Percentiles rank a stretch among this genome's conserved stretches.
phyloP scores from a whole-genome alignment of 2,113 vertebrate genomes.

The Pelecanus crispus region DNA sequence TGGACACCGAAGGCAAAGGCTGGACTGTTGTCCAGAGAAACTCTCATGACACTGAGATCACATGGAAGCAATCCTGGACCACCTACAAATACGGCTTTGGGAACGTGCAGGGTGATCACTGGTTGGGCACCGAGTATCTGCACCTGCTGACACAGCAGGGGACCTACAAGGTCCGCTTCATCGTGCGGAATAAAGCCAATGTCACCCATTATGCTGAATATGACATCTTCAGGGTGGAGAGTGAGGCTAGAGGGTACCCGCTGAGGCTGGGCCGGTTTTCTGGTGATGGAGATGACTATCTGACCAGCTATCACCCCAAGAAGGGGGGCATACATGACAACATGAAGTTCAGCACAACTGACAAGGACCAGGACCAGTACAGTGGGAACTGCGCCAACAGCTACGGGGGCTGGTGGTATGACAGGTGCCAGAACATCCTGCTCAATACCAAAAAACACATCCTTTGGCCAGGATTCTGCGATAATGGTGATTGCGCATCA shows the following conservation, averaged over 20 bases:
- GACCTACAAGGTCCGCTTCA: slow-evolving; percentile 66
- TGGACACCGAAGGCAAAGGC: slow-evolving; percentile 58
- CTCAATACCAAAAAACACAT: slow-evolving; percentile 52
- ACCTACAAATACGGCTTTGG: slow-evolving; percentile 66
- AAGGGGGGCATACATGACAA: slow-evolving; percentile 56
- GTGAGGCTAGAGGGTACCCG: slow-evolving; percentile 26
- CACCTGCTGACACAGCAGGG: slow-evolving; percentile 58
- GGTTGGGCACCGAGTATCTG: slow-evolving; percentile 64
- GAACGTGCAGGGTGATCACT: slow-evolving; percentile 41
- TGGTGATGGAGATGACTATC: slow-evolving; percentile 4
- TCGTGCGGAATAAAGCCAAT: slow-evolving; percentile 22
- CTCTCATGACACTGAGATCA: slow-evolving; percentile 4
- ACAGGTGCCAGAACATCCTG: slow-evolving; percentile 41
- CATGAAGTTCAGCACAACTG: slow-evolving; percentile 53
- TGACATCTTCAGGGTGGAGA: slow-evolving; percentile 57
- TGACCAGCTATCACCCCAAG: slow-evolving; percentile 32
- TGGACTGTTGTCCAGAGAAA: slow-evolving; percentile 58
- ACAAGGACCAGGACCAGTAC: slow-evolving; percentile 64
- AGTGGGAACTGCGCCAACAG: slow-evolving; percentile 22
- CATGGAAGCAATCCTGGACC: slow-evolving; percentile 56
- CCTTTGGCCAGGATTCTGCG: slow-evolving; percentile 34
- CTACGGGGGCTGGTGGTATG: slow-evolving; percentile 67
- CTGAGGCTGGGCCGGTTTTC: slow-evolving; percentile 31
- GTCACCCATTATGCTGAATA: slow-evolving; percentile 47
- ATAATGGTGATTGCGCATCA: not conserved